Evolutionary conservation across 1,140 invertebrate genomes (phyloP), one percentile per base, ranked within the genome.

Genomic region (Bicyclus anynana): DNA sequence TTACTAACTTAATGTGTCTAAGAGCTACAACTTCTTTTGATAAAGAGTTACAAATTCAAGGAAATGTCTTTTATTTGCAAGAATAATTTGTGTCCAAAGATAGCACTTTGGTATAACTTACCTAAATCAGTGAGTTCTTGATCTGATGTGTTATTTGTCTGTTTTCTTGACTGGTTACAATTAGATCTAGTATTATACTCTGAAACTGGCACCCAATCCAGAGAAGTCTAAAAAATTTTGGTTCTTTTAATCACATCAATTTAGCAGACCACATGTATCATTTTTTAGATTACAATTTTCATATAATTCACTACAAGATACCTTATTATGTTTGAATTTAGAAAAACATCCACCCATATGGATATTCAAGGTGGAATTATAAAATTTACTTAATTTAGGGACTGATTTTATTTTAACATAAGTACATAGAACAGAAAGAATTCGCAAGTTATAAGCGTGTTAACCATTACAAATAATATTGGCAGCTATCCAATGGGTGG

Each of bases 131-230:
- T 78, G 35, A 86, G 62, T 67, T 88, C 84, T 40, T 89, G 86
- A 60, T 87, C 84, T 14, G 87, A 85, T 57, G 78, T 80, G 59
- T 87, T 84, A 64, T 90, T 90, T 51, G 84, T 81, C 55, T 78
- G 79, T 67, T 89, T 90, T 56, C 88, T 80, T 55, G 84, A 72
- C 59, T 87, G 83, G 61, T 80, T 88, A 62, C 81, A 84, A 60
- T 85, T 86, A 33, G 77, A 60, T 75, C 87, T 84, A 49, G 76
- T 75, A 59, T 89, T 89, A 62, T 88, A 89, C 72, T 90, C 88
- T 38, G 88, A 87, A 47, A 90, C 88, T 40, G 88, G 87, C 38
- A 90, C 80, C 88, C 87, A 90, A 69, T 90, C 87, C 61, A 90
- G 70, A 53, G 86, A 86, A 37, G 84, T 87, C 88, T 89, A 80